A percentile compares a stretch with the other conserved stretches of the same genome.
Evolutionary conservation across 2,113 vertebrate genomes (phyloP).

Genomic region (Syngnathus floridae): DNA sequence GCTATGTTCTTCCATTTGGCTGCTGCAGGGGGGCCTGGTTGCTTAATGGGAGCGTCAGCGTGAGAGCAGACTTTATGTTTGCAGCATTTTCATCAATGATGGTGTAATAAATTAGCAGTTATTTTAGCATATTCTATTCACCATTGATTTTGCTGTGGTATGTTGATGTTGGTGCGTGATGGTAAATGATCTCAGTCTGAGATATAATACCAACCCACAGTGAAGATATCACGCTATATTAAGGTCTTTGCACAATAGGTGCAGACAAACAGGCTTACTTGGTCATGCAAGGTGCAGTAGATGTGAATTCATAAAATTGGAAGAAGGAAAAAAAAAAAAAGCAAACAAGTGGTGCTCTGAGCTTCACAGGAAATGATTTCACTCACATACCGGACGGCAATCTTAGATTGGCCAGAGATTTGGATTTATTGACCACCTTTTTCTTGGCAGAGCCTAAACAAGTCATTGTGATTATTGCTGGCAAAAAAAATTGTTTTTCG

Average conservation of each 20-base stretch:
- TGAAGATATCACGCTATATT: no score
- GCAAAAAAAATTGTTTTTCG: slow-evolving; percentile 14
- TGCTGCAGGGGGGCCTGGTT: no score
- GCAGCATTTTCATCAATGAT: no score
- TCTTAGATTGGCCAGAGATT: slow-evolving; percentile 16
- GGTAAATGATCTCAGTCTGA: no score
- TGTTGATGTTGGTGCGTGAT: no score
- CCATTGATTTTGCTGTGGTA: no score
- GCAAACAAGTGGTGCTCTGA: slow-evolving; percentile 1
- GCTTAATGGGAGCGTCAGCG: not conserved
- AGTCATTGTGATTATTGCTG: slow-evolving; percentile 52
- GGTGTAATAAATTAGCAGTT: no score
- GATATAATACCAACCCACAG: no score
- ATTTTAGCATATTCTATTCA: no score
- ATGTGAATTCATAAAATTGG: slow-evolving; percentile 23
- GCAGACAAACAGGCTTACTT: slow-evolving; percentile 16
- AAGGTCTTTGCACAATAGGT: not conserved
- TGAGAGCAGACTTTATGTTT: not conserved
- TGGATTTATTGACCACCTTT: slow-evolving; percentile 5
- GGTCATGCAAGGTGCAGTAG: slow-evolving; percentile 26
- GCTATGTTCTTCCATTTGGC: no score
- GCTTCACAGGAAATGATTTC: slow-evolving; percentile 11
- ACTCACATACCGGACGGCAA: slow-evolving; percentile 8
- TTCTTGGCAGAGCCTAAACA: slow-evolving; percentile 6
- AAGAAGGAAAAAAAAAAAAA: slow-evolving; percentile 2